Evolutionary conservation across 2,888 invertebrate species (phyloP), one percentile per base, ranked within the genome.

Genomic region (Tanaodytes sp.): DNA sequence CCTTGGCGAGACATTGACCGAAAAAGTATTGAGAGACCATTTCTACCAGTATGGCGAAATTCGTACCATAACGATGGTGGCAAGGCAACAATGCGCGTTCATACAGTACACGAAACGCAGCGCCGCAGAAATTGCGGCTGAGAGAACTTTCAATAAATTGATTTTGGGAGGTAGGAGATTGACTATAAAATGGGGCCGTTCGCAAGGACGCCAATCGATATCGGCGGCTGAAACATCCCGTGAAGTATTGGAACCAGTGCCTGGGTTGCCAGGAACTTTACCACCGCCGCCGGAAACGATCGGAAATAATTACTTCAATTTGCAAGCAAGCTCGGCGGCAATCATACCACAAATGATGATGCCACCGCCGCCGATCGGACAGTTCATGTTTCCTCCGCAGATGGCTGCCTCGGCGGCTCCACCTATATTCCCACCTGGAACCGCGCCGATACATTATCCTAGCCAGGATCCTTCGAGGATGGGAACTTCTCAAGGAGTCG

Each of bases 31-130:
- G 73, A 91, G 95, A 72, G 97, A 98, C 81, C 94, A 98, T 80
- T 99, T 99, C 86, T 99, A 99, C 86, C 98, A 99, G 84, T 98
- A 94, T 86, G 99, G 99, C 12, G 99, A 99, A 86, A 97, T 99
- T 66, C 91, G 99, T 75, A 93, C 94, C 0, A 90, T 99, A 15
- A 96, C 96, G 8, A 87, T 98, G 76, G 95, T 98, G 6, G 91
- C 93, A 0, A 91, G 96, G 73, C 97, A 98, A 76, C 95, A 95
- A 80, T 98, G 98, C 87, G 97, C 97, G 0, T 99, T 99, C 84
- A 93, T 99, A 1, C 97, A 98, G 82, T 99, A 96, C 85, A 97
- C 98, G 0, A 92, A 93, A 4, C 88, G 99, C 58, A 88, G 89
- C 46, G 93, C 97, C 0, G 95, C 98, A 0, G 99, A 99, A 85